Conservation (phyloP, 2,113 vertebrate species). For the Rhineura floridana region DNA sequence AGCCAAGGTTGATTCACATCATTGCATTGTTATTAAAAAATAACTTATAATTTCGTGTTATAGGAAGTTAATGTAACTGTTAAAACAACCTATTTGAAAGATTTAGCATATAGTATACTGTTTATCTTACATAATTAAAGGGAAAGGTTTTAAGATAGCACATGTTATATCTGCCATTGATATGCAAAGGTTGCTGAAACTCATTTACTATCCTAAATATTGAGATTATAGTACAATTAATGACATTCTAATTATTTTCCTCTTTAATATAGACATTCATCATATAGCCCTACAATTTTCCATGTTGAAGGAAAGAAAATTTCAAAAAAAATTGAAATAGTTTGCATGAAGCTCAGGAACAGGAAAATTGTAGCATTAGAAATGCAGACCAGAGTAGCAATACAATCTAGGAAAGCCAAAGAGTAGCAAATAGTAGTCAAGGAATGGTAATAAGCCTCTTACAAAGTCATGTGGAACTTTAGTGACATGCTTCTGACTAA, state of each 20-base stretch:
- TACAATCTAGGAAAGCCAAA: slow-evolving; percentile 53
- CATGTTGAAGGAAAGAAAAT: slow-evolving; percentile 16
- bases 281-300: background rate
- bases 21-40: background rate
- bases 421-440: slow-evolving; percentile 3
- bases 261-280: background rate
- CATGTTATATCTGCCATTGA: slow-evolving; percentile 6
- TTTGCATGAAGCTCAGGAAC: background rate
- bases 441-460: slow-evolving; percentile 23
- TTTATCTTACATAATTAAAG: slow-evolving; percentile 23
- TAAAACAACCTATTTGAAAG: background rate
- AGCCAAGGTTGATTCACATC: background rate
- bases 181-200: slow-evolving; percentile 18
- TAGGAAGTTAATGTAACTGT: background rate
- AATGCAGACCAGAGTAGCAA: slow-evolving; percentile 38
- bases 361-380: background rate
- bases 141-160: background rate
- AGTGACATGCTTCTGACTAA: background rate
- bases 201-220: background rate
- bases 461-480: slow-evolving; percentile 34
- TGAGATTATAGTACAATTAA: background rate
- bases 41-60: background rate
- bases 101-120: slow-evolving; percentile 7
- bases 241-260: background rate
- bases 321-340: slow-evolving; percentile 25